Evolutionary conservation across 2,797 vertebrate species (phyloP).

Genomic region (Hylomyscus alleni): DNA sequence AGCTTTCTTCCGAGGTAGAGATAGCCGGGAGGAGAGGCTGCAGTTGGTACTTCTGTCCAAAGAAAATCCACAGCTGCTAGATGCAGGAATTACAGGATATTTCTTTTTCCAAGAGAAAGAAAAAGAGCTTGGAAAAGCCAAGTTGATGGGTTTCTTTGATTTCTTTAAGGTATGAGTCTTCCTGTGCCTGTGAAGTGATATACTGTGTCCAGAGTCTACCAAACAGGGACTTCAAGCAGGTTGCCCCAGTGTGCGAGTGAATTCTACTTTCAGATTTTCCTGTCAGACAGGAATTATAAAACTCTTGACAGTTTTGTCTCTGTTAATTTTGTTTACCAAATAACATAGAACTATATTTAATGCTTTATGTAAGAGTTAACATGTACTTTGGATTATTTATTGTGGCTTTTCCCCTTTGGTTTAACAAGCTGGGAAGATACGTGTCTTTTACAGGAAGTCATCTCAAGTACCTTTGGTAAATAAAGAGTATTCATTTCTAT

Average conservation of each 20-base stretch:
- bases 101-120: conserved; percentile 97
- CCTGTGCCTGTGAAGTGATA: neutral
- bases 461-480: conserved; percentile 42
- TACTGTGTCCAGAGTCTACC: neutral
- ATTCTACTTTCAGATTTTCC: neutral
- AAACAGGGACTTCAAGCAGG: neutral
- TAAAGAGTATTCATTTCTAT: neutral
- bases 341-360: conserved; percentile 28
- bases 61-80: conserved; percentile 93
- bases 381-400: conserved; percentile 25
- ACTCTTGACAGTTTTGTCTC: neutral
- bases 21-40: conserved; percentile 96
- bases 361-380: conserved; percentile 35
- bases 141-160: conserved; percentile 96
- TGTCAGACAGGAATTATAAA: neutral
- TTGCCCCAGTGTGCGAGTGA: neutral
- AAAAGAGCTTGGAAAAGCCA: conserved; percentile 93
- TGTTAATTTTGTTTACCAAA: conserved; percentile 4
- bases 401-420: conserved; percentile 27
- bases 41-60: conserved; percentile 93
- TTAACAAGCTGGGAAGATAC: conserved; percentile 28
- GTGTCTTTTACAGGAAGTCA: conserved; percentile 20
- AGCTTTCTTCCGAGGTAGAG: conserved; percentile 96
- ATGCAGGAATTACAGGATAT: conserved; percentile 96
- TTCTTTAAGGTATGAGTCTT: conserved; percentile 94